phyloP scores from a whole-genome alignment of 2,113 vertebrate species.

The Porphyrio hochstetteri region DNA sequence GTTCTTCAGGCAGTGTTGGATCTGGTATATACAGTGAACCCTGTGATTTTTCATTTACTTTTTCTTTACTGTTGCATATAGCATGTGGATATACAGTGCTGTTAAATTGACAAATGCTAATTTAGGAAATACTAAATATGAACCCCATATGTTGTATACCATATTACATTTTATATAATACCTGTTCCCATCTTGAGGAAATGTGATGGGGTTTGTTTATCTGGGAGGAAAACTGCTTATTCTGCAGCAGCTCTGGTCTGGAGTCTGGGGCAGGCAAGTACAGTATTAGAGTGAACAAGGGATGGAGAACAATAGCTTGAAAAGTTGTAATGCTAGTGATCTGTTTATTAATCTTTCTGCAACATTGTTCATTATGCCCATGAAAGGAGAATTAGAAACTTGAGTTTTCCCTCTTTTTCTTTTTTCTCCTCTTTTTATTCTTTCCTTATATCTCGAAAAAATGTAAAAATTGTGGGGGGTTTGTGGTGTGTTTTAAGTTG shows the following conservation, averaged over 20 bases:
- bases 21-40: neutral
- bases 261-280: no score
- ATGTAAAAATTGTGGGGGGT: no score
- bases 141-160: neutral
- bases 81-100: neutral
- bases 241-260: neutral
- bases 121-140: neutral
- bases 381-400: neutral
- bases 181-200: neutral
- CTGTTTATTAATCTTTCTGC: neutral
- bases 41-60: neutral
- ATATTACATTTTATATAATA: neutral
- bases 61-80: neutral
- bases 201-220: neutral
- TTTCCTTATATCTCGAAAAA: neutral
- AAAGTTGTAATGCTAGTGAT: neutral
- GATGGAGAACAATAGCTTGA: neutral
- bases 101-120: neutral
- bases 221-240: neutral
- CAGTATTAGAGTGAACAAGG: neutral
- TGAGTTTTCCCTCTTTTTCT: neutral
- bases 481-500: no score
- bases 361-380: neutral
- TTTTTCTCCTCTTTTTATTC: neutral
- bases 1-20: neutral